Evolutionary conservation across 1,140 invertebrate species (phyloP), one percentile per base, ranked within the genome.

Genomic region (Scaptomyza hsui): DNA sequence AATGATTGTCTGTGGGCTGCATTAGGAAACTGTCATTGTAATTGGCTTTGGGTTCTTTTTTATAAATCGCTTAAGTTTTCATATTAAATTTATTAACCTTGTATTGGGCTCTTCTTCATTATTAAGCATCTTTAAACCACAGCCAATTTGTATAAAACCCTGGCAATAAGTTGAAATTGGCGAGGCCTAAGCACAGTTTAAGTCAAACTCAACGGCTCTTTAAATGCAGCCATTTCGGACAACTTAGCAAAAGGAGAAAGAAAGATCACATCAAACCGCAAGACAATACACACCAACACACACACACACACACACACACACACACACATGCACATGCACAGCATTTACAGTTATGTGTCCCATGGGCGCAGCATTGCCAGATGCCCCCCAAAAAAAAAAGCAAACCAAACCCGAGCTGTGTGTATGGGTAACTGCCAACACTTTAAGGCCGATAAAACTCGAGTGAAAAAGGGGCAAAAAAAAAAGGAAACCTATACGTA

Each of bases 321-420:
- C 45, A 45, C 37, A 32, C 62, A 24, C 41, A 44, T n/a, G 18
- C 44, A 60, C 41, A 61, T 37, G 55, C 45, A 60, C 53, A 69
- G 59, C 81, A 65, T 81, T 85, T 88, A 85, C 70, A 73, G 81
- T 85, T 86, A 85, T 85, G 65, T 52, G 73, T 88, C 81, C 81
- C 81, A 62, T 49, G 82, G 81, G 81, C 62, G 70, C 73, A 73
- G 63, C 62, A 39, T 44, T n/a, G 26, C 47, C 60, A 59, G 47
- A 39, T 63, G 56, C 44, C 61, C 65, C 24, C 1, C 4, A 24
- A 24, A 24, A 42, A 67, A 77, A 75, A 82, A 59, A 53, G 35
- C 21, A 64, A 21, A 32, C 37, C 12, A 13, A 60, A 39, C 15
- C 39, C 45, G 29, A 35, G 41, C 35, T 63, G 18, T 70, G 63